phyloP scores from a whole-genome alignment of 1,140 invertebrate genomes.

The Calephelis virginiensis region DNA sequence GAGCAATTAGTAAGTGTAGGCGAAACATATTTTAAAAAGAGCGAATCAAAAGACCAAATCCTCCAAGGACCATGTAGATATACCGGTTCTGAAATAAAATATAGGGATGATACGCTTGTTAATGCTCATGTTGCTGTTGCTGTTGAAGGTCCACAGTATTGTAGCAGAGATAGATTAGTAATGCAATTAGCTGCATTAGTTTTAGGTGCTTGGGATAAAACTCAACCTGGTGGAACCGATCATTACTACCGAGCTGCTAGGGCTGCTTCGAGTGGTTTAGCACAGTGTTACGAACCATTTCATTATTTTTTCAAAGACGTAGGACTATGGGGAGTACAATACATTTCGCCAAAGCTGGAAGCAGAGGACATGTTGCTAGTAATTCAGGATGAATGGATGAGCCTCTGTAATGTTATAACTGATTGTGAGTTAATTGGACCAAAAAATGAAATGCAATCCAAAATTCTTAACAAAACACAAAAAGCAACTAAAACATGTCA shows the following conservation, averaged over 20 bases:
- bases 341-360: constrained; percentile 44
- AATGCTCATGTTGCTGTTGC: constrained; percentile 86
- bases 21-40: constrained; percentile 33
- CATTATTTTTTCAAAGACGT: constrained; percentile 62
- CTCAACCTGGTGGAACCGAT: constrained; percentile 50
- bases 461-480: constrained; percentile 83
- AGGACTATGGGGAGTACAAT: constrained; percentile 74
- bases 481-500: constrained; percentile 89
- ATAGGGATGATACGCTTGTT: constrained; percentile 85
- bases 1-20: constrained; percentile 80
- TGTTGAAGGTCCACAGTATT: constrained; percentile 80
- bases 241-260: constrained; percentile 51
- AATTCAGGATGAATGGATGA: constrained; percentile 63
- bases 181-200: constrained; percentile 42
- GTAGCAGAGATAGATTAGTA: constrained; percentile 39
- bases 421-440: constrained; percentile 57
- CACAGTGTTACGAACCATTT: constrained; percentile 67
- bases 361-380: constrained; percentile 57
- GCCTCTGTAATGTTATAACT: constrained; percentile 47
- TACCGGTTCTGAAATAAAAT: constrained; percentile 80
- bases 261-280: constrained; percentile 43
- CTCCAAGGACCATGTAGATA: constrained; percentile 40
- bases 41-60: neutral
- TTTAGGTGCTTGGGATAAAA: constrained; percentile 50
- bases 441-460: constrained; percentile 48